Conservation (phyloP, 2,797 vertebrate genomes). For the Borostomias antarcticus region DNA sequence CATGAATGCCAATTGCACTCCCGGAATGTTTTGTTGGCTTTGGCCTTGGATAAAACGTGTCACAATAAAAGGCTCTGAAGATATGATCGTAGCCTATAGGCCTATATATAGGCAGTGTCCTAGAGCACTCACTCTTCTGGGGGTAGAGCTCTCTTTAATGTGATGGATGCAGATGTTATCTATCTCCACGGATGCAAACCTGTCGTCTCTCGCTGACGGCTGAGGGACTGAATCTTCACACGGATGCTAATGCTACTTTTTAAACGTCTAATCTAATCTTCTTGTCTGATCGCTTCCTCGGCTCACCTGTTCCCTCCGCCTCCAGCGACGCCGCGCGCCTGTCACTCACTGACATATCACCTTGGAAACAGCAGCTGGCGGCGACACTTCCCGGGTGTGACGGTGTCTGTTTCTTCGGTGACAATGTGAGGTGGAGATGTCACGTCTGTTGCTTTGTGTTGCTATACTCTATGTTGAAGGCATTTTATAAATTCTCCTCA, state of each 20-base stretch:
- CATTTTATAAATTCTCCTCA: too few relatives aligned
- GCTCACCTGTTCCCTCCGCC: not conserved
- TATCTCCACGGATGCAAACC: constrained; percentile 48
- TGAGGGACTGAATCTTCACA: constrained; percentile 40
- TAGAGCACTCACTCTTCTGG: constrained; percentile 25
- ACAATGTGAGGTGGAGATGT: not conserved
- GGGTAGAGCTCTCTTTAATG: constrained; percentile 36
- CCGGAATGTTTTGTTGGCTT: constrained; percentile 20
- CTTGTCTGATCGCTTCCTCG: not conserved
- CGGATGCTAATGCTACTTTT: constrained; percentile 46
- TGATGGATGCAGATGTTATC: constrained; percentile 58
- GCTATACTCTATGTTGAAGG: too few relatives aligned
- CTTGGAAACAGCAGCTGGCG: constrained; percentile 41
- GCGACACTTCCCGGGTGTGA: not conserved
- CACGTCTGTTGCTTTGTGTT: not conserved
- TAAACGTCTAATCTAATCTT: constrained; percentile 18
- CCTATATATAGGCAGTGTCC: constrained; percentile 11
- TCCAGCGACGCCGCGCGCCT: not conserved
- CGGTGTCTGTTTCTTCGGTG: not conserved
- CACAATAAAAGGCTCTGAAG: constrained; percentile 23
- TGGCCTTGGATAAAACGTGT: constrained; percentile 34
- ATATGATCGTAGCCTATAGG: constrained; percentile 12
- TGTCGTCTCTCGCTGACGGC: constrained; percentile 18
- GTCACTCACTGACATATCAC: constrained; percentile 28
- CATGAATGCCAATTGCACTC: constrained; percentile 15